Conservation (phyloP, 92 coral and sea anemone species). For the Zoanthus gigantus region DNA sequence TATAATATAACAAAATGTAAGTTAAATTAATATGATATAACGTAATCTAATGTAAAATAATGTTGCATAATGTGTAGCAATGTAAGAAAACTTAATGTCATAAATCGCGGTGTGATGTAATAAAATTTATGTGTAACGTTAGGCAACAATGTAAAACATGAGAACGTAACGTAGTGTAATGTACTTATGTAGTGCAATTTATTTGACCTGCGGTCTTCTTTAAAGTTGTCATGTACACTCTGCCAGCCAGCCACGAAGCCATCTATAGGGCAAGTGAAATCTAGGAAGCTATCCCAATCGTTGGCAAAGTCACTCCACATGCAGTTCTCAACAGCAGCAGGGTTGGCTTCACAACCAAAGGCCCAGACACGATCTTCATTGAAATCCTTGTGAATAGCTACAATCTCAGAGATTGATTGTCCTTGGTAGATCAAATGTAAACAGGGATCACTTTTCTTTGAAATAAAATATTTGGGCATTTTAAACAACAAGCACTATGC, state of each 20-base stretch:
- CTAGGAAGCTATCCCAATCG: constrained; percentile 44
- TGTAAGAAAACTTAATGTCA: no score
- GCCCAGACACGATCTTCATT: constrained; percentile 39
- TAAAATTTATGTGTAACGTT: no score
- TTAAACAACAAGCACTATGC: no score
- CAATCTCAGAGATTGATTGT: constrained; percentile 26
- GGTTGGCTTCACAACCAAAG: constrained; percentile 30
- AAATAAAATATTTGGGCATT: background rate
- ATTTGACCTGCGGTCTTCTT: constrained; percentile 47
- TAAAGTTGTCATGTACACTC: constrained; percentile 38
- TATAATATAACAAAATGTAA: no score
- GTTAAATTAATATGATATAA: no score
- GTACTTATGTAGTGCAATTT: background rate
- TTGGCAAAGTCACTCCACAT: constrained; percentile 42
- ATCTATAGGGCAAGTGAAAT: constrained; percentile 24
- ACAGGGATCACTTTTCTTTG: background rate
- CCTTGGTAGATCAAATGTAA: background rate
- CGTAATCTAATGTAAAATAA: no score
- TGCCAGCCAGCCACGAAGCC: constrained; percentile 39
- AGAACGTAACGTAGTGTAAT: background rate
- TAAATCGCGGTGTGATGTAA: no score
- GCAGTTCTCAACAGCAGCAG: constrained; percentile 35
- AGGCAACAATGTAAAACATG: background rate
- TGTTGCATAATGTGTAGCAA: no score
- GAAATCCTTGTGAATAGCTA: constrained; percentile 22